phyloP scores from a whole-genome alignment of 2,113 vertebrate species.

The Columba livia region DNA sequence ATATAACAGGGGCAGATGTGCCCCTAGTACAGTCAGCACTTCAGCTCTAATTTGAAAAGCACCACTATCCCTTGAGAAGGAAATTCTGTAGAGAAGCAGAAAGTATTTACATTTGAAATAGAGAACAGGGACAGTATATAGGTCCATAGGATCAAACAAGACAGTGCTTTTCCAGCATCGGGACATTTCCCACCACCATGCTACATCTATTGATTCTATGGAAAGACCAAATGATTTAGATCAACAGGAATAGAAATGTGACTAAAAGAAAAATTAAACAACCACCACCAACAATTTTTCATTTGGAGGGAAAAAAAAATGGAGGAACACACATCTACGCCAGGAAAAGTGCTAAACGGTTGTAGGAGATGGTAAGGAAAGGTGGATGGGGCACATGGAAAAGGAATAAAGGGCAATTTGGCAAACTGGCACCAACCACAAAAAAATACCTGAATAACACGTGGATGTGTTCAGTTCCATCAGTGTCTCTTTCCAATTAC shows the following conservation, averaged over 20 bases:
- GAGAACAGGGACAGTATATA: neutral
- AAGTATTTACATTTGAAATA: neutral
- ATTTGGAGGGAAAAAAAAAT: constrained; percentile 31
- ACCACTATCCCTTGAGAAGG: neutral
- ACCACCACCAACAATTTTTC: constrained; percentile 42
- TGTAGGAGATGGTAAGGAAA: constrained; percentile 56
- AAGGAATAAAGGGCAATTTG: constrained; percentile 63
- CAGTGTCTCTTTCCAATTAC: constrained; percentile 90
- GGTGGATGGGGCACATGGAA: constrained; percentile 46
- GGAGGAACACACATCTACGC: constrained; percentile 46
- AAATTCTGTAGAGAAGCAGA: neutral
- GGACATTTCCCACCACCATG: neutral
- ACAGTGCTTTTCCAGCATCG: neutral
- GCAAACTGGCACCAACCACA: constrained; percentile 67
- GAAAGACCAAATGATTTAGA: neutral
- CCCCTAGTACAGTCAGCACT: neutral
- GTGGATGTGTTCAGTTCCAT: constrained; percentile 87
- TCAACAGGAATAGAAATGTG: constrained; percentile 24
- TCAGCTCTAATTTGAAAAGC: neutral
- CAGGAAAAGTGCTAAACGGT: constrained; percentile 47
- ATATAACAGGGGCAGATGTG: neutral
- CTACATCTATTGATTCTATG: neutral
- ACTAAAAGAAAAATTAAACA: constrained; percentile 26
- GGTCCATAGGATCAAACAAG: neutral
- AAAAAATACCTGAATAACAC: constrained; percentile 87